Evolutionary conservation across 23 tunicate genomes (phyloP).

Genomic region (Corella eumyota): DNA sequence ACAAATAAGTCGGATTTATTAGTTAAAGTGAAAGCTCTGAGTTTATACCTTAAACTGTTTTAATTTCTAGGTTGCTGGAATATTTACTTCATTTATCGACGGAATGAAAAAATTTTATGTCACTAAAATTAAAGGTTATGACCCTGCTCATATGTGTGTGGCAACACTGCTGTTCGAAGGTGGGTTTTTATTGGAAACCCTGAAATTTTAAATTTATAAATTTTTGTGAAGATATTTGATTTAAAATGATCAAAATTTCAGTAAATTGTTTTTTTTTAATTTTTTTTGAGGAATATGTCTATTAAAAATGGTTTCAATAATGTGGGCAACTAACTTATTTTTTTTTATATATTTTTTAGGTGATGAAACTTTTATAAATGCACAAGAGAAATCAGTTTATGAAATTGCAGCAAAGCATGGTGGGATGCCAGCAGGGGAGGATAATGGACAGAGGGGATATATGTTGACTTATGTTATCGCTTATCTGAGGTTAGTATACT

Average conservation of each 20-base stretch:
- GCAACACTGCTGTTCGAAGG: conserved; percentile 88
- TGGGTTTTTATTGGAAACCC: not conserved
- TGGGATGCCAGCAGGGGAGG: conserved; percentile 97
- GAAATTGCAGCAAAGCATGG: conserved; percentile 70
- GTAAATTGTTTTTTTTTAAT: not conserved
- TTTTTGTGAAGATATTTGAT: not conserved
- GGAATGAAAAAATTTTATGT: conserved; percentile 92
- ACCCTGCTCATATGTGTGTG: conserved; percentile 77
- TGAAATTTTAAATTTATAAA: not conserved
- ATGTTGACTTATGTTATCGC: conserved; percentile 92
- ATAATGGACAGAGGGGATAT: conserved; percentile 87
- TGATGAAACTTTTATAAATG: too few relatives aligned
- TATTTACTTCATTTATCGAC: conserved; percentile 82
- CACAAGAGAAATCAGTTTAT: conserved; percentile 74
- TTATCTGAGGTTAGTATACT: conserved; percentile 43
- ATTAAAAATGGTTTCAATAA: too few relatives aligned
- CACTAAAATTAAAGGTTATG: conserved; percentile 77
- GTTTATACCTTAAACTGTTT: too few relatives aligned
- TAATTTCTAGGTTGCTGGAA: conserved; percentile 39
- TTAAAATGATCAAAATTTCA: not conserved
- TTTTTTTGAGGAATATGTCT: too few relatives aligned
- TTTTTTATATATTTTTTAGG: too few relatives aligned
- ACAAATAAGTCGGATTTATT: too few relatives aligned
- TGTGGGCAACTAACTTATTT: too few relatives aligned
- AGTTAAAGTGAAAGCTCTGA: too few relatives aligned